Conservation (phyloP, 2,888 invertebrate genomes). For the Xestia xanthographa region DNA sequence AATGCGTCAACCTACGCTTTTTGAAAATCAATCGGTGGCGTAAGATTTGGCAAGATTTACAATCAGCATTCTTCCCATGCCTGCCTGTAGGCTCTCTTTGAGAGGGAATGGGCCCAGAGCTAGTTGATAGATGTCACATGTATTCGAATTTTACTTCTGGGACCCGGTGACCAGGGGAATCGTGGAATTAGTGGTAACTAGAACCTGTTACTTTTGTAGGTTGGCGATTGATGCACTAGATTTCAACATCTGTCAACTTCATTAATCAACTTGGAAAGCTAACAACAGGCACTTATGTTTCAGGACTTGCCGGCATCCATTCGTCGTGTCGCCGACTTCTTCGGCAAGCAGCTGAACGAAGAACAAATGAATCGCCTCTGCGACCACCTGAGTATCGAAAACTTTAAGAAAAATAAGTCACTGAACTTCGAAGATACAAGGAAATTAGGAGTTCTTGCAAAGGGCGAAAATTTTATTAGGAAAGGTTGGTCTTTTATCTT, state of each 20-base stretch:
- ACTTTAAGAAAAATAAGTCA: slow-evolving; percentile 93
- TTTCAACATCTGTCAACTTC: neutral
- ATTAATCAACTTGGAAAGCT: neutral
- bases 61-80: neutral
- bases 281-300: neutral
- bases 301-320: slow-evolving; percentile 46
- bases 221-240: neutral
- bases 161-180: too few species aligned
- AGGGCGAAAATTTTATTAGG: slow-evolving; percentile 60
- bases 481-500: slow-evolving; percentile 54
- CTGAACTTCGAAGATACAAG: slow-evolving; percentile 61
- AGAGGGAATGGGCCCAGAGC: too few species aligned
- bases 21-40: neutral
- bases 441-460: slow-evolving; percentile 20
- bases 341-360: slow-evolving; percentile 86
- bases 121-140: neutral
- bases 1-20: neutral
- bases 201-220: neutral
- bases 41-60: neutral
- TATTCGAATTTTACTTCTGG: neutral
- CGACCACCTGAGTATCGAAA: slow-evolving; percentile 93
- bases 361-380: slow-evolving; percentile 90
- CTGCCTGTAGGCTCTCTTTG: neutral
- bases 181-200: neutral
- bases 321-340: slow-evolving; percentile 88